Conservation (phyloP, 2,113 vertebrate species). For the Notechis scutatus region DNA sequence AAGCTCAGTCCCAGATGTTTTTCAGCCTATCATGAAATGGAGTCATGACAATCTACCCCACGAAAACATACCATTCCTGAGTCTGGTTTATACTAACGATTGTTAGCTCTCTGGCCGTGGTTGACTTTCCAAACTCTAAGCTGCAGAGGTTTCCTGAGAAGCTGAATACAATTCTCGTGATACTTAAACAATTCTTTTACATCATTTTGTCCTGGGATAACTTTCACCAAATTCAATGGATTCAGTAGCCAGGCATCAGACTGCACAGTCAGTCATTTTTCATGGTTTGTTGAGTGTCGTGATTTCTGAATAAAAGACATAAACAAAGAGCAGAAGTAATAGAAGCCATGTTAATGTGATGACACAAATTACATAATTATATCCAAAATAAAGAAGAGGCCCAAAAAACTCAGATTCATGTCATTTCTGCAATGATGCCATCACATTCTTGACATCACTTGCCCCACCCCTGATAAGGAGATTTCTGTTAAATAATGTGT, state of each 20-base stretch:
- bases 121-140: not conserved
- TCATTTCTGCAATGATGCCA: not conserved
- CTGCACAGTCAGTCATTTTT: conserved; percentile 47
- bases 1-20: not conserved
- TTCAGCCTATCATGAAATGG: not conserved
- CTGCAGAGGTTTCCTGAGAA: not conserved
- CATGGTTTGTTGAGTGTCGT: conserved; percentile 1
- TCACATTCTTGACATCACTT: not conserved
- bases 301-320: not conserved
- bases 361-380: not conserved
- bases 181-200: conserved; percentile 24
- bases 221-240: not conserved
- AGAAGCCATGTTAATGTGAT: not conserved
- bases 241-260: not conserved
- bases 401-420: not conserved
- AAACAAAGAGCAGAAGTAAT: not conserved
- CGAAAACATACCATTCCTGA: not conserved
- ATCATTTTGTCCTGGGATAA: not conserved
- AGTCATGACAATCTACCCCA: not conserved
- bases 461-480: not conserved
- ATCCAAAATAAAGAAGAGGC: not conserved
- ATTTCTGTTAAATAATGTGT: not conserved
- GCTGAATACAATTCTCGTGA: conserved; percentile 37
- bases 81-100: not conserved
- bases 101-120: not conserved